Conservation (phyloP, 2,888 invertebrate genomes). For the Drosophila cognata region DNA sequence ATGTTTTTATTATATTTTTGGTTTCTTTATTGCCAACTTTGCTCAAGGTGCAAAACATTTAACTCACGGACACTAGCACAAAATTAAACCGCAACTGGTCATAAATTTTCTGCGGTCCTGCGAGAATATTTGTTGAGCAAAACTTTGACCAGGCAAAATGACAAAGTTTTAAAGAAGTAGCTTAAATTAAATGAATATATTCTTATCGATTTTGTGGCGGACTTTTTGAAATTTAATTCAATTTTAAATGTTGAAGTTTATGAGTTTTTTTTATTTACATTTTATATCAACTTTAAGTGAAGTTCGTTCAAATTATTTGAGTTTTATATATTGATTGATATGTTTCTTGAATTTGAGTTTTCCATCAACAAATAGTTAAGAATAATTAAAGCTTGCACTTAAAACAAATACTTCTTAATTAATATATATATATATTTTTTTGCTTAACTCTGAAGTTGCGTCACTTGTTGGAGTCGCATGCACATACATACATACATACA, state of each 20-base stretch:
- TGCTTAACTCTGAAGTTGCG: constrained; percentile 1
- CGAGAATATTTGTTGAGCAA: constrained; percentile 20
- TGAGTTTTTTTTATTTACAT: too few relatives aligned
- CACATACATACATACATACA: neutral
- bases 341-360: neutral
- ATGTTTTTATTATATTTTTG: neutral
- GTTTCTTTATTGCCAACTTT: neutral
- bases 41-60: neutral
- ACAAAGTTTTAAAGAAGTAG: constrained; percentile 49
- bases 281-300: too few relatives aligned
- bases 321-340: too few relatives aligned
- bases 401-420: neutral
- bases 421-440: too few relatives aligned
- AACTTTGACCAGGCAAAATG: constrained; percentile 37
- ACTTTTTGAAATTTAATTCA: constrained; percentile 35
- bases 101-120: constrained; percentile 37
- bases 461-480: constrained; percentile 1
- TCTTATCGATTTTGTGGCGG: constrained; percentile 1
- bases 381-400: neutral
- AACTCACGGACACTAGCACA: neutral
- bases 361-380: neutral
- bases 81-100: constrained; percentile 5
- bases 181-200: constrained; percentile 24
- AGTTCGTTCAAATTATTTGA: too few relatives aligned
- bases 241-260: neutral